Evolutionary conservation across 2,888 invertebrate genomes (phyloP), one percentile per base, ranked within the genome.

Genomic region (Melanchra persicariae): DNA sequence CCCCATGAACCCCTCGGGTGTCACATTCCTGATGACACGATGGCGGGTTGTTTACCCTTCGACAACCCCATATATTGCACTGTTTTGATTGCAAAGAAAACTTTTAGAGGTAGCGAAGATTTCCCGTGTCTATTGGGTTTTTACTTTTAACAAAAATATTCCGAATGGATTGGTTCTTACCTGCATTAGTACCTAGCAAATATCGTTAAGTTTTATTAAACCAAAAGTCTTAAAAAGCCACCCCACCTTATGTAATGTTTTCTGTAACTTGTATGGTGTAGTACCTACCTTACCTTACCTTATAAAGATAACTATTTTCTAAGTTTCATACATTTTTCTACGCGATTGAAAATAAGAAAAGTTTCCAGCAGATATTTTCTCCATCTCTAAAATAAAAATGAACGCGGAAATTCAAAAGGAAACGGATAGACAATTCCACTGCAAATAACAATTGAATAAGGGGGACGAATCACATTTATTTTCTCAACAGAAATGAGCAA

Each of bases 381-480:
- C 7, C 22, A 40, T 9, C 26, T 5, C 6, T 67, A 49, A 52
- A 51, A 58, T 61, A 26, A 54, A 51, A 58, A 58, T 30, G 19
- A 51, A 54, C 3, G 15, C 12, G 52, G 24, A 45, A 71, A 54
- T 57, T 66, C 15, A 61, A 77, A 67, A 54, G 55, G 17, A 70
- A 76, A 70, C 24, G n/a, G 34, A 51, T 37, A 43, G 55, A 49
- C 66, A 52, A 71, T 66, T 63, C 40, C n/a, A 52, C 37, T 43
- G n/a, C 9, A n/a, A 58, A 30, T 64, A 60, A 60, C 34, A 45
- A n/a, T n/a, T n/a, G 24, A 77, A 63, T 58, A 40, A 61, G 17
- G 49, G 47, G 7, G 15, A 64, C 15, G 51, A 57, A 54, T 22
- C 43, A n/a, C 63, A 64, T 67, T 72, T 68, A 82, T 43, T 67